A percentile compares a stretch with the other conserved stretches of the same genome.
These are phyloP conservation scores for Nasalis larvatus DNA, from an alignment of 2,113 vertebrate genomes.

Conservation along the genomic window DNA sequence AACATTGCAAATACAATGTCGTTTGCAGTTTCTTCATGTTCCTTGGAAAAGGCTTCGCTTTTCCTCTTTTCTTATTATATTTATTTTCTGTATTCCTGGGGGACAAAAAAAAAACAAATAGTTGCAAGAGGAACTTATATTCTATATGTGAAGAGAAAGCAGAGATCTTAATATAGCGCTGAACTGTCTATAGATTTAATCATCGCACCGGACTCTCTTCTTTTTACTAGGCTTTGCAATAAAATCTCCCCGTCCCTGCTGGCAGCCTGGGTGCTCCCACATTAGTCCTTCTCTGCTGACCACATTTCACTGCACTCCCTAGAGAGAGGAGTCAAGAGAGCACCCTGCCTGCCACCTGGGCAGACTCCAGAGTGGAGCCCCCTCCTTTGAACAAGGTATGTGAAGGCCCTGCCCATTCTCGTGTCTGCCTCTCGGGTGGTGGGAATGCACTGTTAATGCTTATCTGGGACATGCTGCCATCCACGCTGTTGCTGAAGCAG, in stretches of 20 bases:
- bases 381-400: no score
- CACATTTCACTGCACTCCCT: accelerated
- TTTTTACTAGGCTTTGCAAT: background rate
- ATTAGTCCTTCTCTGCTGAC: background rate
- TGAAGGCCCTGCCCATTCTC: background rate
- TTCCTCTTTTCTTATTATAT: background rate
- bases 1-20: background rate
- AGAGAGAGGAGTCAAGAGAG: background rate
- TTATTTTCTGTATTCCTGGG: background rate
- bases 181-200: background rate
- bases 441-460: background rate
- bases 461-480: accelerated
- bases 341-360: accelerated
- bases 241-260: background rate
- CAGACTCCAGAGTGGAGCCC: background rate
- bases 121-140: background rate
- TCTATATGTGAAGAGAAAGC: background rate
- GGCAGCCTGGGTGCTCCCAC: background rate
- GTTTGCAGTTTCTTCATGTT: background rate
- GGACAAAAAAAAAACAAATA: background rate
- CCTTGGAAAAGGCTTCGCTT: background rate
- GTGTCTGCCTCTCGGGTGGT: accelerated
- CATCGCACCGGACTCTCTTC: background rate
- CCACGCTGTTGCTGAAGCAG: accelerated
- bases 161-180: accelerated